phyloP scores from a whole-genome alignment of 2,113 vertebrate species.

The Chauna torquata region DNA sequence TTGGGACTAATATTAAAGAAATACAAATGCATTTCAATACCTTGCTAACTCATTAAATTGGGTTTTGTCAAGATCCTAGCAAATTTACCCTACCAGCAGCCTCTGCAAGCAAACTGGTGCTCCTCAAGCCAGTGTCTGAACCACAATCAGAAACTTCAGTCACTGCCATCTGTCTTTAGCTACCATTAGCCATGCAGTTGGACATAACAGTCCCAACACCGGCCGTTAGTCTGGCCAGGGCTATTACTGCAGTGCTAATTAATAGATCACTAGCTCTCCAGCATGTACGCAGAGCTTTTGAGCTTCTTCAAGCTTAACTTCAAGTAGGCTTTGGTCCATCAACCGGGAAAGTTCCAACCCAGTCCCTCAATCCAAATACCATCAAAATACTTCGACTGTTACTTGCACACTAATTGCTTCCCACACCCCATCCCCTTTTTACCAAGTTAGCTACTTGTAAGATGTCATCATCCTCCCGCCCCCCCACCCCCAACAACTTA shows the following conservation, averaged over 20 bases:
- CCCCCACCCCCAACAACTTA: background rate
- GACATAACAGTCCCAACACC: fast-evolving
- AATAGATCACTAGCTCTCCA: background rate
- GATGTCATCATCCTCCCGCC: background rate
- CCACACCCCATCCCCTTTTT: no score
- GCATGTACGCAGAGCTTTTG: background rate
- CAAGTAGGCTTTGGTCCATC: background rate
- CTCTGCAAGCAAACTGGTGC: background rate
- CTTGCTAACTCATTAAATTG: no score
- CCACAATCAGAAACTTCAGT: background rate
- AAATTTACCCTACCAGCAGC: background rate
- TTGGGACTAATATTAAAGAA: background rate
- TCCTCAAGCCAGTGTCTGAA: background rate
- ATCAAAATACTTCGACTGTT: background rate
- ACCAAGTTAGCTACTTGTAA: background rate
- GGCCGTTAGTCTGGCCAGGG: background rate
- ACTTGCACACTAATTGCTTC: background rate
- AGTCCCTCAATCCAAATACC: background rate
- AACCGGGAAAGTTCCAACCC: background rate
- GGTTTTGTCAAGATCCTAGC: background rate
- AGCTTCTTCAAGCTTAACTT: background rate
- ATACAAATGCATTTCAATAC: background rate
- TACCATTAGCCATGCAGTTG: background rate
- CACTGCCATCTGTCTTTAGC: background rate
- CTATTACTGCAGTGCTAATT: background rate